These are phyloP conservation scores for Margaritifera margaritifera DNA, from an alignment of 2,888 invertebrate genomes.

Conservation along the genomic window DNA sequence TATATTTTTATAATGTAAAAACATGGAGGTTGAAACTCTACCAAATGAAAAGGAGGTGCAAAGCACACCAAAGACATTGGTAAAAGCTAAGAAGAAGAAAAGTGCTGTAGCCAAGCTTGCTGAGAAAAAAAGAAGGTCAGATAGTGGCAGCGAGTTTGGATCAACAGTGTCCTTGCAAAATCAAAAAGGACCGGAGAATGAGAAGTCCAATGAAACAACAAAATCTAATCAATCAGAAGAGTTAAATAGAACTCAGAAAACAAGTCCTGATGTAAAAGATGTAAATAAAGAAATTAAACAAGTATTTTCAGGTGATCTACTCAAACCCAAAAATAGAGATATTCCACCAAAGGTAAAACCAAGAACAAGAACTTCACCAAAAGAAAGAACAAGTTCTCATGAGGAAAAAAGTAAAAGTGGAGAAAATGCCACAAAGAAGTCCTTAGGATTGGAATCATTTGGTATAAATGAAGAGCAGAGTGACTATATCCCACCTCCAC, in stretches of 20 bases:
- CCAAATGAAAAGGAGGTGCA: background rate
- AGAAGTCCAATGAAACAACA: background rate
- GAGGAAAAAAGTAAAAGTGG: background rate
- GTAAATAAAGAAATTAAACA: constrained; percentile 1
- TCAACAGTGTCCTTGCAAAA: constrained; percentile 46
- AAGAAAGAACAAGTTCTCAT: background rate
- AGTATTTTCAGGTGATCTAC: background rate
- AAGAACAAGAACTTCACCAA: no score
- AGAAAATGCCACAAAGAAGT: background rate
- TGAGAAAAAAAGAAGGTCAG: constrained; percentile 50
- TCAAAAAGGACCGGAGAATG: no score
- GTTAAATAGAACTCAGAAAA: background rate
- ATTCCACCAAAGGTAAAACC: no score
- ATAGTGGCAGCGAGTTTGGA: constrained; percentile 55
- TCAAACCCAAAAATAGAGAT: no score
- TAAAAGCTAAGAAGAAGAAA: constrained; percentile 51
- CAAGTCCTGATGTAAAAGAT: constrained; percentile 1
- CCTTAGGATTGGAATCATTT: no score
- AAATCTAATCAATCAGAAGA: constrained; percentile 8
- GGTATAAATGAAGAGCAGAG: no score
- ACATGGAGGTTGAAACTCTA: background rate
- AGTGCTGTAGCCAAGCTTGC: constrained; percentile 60
- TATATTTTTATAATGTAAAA: background rate
- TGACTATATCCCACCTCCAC: constrained; percentile 28
- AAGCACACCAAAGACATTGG: constrained; percentile 2